A percentile compares a stretch with the other conserved stretches of the same genome.
These are phyloP conservation scores for Synanthedon andrenaeformis DNA, from an alignment of 2,888 invertebrate genomes.

Conservation along the genomic window DNA sequence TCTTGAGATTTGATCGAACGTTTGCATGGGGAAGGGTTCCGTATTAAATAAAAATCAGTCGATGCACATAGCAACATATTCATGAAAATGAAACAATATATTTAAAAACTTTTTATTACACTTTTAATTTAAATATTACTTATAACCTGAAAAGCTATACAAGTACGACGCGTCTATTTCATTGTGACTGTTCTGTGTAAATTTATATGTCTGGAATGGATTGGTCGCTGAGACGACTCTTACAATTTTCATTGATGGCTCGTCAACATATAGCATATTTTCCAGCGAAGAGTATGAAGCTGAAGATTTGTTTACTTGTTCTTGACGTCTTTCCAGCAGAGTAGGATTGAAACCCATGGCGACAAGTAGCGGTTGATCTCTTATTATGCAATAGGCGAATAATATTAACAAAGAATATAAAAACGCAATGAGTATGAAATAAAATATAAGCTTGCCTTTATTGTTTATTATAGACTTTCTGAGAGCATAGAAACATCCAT, in stretches of 20 bases:
- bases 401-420: slow-evolving; percentile 29
- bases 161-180: background rate
- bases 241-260: slow-evolving; percentile 44
- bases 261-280: slow-evolving; percentile 40
- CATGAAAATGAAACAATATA: no score
- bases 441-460: slow-evolving; percentile 35
- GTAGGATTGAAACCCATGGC: slow-evolving; percentile 18
- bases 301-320: slow-evolving; percentile 8
- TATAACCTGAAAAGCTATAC: background rate
- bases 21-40: no score
- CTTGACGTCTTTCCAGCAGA: slow-evolving; percentile 16
- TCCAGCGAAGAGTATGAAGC: slow-evolving; percentile 26
- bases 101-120: no score
- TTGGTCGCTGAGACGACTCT: slow-evolving; percentile 46
- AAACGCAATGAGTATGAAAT: slow-evolving; percentile 22
- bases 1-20: no score
- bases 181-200: slow-evolving; percentile 19
- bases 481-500: slow-evolving; percentile 39
- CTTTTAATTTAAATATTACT: background rate
- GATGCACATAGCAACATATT: no score
- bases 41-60: no score
- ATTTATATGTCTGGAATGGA: slow-evolving; percentile 42
- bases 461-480: slow-evolving; percentile 28
- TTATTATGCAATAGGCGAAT: slow-evolving; percentile 44
- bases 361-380: slow-evolving; percentile 38